Base-by-base conservation (phyloP, 2,888 invertebrate genomes). In the Anodontia alba region DNA sequence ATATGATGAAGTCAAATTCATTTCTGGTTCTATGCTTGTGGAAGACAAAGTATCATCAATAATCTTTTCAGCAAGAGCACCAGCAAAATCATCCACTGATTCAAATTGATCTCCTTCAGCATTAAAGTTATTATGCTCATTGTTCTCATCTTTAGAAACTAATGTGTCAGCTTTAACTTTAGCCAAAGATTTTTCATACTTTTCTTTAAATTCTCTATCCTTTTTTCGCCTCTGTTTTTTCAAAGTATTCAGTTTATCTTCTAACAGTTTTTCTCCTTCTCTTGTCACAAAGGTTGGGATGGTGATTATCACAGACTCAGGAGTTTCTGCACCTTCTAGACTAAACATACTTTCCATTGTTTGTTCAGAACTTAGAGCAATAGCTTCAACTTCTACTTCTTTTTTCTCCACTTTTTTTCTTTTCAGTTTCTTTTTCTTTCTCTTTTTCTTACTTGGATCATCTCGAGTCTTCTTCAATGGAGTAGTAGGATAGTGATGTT, bases 401-500 rank as follows among this genome's bases (percentile, higher is more conserved):
- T 33, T 15, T 46, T 62, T 57, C 31, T 73, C 72, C 17, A 31
- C 71, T 43, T 76, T 75, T 62, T 74, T 76, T 69, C 70, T 80
- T 57, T 69, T 83, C 23, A 75, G 74, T 43, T 68, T 67, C 69
- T 76, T 82, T 66, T 73, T 80, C 70, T 79, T 81, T 66, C 66
- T 82, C 74, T 80, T 73, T 62, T 69, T 76, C 49, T 26, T 72
- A 15, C 43, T 68, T n/a, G 43, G 69, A 38, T 76, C 73, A 43
- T 80, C 73, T 68, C 68, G 68, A 17, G 71, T 33, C 71, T 81
- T 81, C 76, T 87, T 88, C 71, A 90, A 82, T n/a, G 91, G 85
- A 33, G 91, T 87, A 2, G 90, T 87, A 0, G 92, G 91, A 75
- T 93, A 92, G 8, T 87, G 80, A 8, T 89, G 83, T 33, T 84